Percentiles rank a stretch among this genome's conserved stretches.
phyloP scores from a whole-genome alignment of 2,888 invertebrate species.

The Phyllotreta striolata region DNA sequence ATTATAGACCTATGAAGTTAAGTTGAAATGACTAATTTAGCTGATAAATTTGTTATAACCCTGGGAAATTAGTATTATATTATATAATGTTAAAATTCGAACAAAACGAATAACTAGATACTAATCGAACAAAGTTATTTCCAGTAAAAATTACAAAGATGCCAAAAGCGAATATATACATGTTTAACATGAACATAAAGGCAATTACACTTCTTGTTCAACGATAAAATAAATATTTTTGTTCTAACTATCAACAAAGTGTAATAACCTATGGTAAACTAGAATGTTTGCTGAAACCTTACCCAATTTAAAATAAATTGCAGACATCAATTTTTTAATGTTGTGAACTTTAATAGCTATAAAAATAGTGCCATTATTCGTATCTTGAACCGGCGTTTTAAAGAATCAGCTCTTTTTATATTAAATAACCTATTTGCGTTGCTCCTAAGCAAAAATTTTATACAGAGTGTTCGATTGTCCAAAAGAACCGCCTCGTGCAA shows the following conservation, averaged over 20 bases:
- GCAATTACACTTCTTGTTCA: background rate
- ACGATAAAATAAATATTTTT: constrained; percentile 8
- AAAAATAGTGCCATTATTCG: constrained; percentile 20
- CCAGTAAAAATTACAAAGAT: background rate
- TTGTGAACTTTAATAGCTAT: background rate
- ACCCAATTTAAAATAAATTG: constrained; percentile 24
- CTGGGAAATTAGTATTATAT: no score
- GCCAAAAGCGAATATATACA: no score
- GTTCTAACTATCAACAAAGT: constrained; percentile 13
- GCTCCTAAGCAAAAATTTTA: constrained; percentile 5
- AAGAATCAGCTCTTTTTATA: constrained; percentile 20
- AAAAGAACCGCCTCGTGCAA: no score
- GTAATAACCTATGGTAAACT: constrained; percentile 26
- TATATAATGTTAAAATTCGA: no score
- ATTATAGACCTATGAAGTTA: no score
- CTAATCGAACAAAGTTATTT: no score
- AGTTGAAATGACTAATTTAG: background rate
- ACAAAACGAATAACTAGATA: no score
- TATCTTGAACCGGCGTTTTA: constrained; percentile 14
- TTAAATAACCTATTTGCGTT: constrained; percentile 8
- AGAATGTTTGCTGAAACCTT: constrained; percentile 24
- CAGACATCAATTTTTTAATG: constrained; percentile 12
- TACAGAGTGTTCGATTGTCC: background rate
- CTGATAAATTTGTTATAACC: constrained; percentile 9
- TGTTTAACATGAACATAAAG: no score